Evolutionary conservation across 2,888 invertebrate species (phyloP).

Genomic region (Galerucella nymphaeae): DNA sequence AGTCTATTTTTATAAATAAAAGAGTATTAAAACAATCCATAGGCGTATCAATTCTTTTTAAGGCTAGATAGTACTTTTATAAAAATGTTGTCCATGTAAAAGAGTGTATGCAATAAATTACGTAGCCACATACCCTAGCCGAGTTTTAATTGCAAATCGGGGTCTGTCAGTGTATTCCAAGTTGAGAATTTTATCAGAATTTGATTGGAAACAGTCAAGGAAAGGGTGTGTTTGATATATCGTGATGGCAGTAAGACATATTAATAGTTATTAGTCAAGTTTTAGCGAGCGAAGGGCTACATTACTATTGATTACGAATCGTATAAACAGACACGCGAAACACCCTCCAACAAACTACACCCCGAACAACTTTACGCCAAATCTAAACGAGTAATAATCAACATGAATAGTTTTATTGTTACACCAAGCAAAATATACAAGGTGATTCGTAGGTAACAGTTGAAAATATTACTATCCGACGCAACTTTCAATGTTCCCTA

Average conservation of each 20-base stretch:
- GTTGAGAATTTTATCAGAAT: slow-evolving; percentile 53
- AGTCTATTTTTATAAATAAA: no score
- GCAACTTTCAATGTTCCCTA: no score
- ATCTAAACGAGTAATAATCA: slow-evolving; percentile 59
- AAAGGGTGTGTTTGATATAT: slow-evolving; percentile 61
- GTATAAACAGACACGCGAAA: slow-evolving; percentile 59
- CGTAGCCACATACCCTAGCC: slow-evolving; percentile 39
- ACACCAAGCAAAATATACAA: neutral
- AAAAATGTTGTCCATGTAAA: no score
- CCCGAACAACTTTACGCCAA: slow-evolving; percentile 58
- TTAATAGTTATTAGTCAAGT: slow-evolving; percentile 65
- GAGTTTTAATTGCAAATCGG: slow-evolving; percentile 50
- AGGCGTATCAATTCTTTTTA: no score
- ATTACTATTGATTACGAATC: slow-evolving; percentile 63
- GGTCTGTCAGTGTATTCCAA: slow-evolving; percentile 47
- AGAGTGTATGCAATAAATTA: neutral
- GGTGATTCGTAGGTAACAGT: neutral
- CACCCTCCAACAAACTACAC: slow-evolving; percentile 28
- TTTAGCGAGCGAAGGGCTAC: slow-evolving; percentile 55
- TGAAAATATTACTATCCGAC: no score
- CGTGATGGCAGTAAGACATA: slow-evolving; percentile 64
- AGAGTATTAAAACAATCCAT: no score
- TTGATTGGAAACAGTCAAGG: slow-evolving; percentile 45
- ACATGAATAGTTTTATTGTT: slow-evolving; percentile 43
- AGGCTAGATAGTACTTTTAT: no score